Percentiles rank a stretch among this genome's conserved stretches.
These are phyloP conservation scores for Ptilorrhoa leucosticta DNA, from an alignment of 2,113 vertebrate species.

Conservation along the genomic window DNA sequence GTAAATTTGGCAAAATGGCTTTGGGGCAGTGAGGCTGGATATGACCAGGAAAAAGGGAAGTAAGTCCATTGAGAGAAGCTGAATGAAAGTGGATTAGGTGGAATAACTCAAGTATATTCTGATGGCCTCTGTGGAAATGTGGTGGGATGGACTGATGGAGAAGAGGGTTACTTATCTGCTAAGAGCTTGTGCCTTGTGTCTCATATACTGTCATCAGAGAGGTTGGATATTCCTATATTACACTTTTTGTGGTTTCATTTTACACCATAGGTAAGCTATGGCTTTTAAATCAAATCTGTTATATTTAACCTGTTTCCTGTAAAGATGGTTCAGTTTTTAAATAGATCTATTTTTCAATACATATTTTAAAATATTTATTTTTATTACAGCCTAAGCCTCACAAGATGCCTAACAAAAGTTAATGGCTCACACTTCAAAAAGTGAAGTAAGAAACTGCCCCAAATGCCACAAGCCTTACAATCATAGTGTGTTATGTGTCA, in stretches of 20 bases:
- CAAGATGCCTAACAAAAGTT: neutral
- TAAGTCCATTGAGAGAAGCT: neutral
- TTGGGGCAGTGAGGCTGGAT: neutral
- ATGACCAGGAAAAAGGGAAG: neutral
- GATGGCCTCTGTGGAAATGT: neutral
- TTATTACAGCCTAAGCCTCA: neutral
- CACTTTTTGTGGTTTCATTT: neutral
- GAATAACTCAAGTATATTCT: neutral
- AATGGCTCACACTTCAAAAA: neutral
- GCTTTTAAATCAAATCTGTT: neutral
- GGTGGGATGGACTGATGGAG: neutral
- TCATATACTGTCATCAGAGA: neutral
- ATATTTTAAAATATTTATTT: neutral
- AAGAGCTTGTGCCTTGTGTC: neutral
- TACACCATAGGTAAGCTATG: neutral
- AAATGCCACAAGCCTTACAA: neutral
- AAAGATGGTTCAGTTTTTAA: neutral
- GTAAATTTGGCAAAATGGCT: neutral
- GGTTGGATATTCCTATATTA: neutral
- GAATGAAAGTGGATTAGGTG: neutral
- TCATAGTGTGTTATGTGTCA: accelerated
- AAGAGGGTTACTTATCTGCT: neutral
- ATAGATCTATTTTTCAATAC: neutral
- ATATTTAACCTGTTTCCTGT: neutral
- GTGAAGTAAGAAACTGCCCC: neutral